A percentile compares a stretch with the other conserved stretches of the same genome.
Evolutionary conservation across 1,140 invertebrate genomes (phyloP).

Genomic region (Melipona quadrifasciata): DNA sequence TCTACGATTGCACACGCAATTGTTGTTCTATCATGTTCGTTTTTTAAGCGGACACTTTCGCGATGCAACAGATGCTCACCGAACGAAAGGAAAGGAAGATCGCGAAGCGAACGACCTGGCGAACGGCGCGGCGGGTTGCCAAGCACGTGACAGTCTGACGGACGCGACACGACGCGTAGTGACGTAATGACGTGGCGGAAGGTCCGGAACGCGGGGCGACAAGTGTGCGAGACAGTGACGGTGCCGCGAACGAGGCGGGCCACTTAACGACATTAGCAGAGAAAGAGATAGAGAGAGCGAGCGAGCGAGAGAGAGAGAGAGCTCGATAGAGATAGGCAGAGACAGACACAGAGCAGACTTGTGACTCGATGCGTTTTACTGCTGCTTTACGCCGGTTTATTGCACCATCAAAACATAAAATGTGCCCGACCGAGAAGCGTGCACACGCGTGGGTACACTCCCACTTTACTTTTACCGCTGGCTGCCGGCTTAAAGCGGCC

Average conservation of each 20-base stretch:
- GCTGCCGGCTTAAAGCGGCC: slow-evolving; percentile 66
- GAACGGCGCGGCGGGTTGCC: slow-evolving; percentile 15
- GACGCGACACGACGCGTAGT: slow-evolving; percentile 49
- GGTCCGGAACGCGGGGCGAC: slow-evolving; percentile 60
- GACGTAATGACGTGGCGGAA: slow-evolving; percentile 66
- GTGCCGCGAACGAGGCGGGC: slow-evolving; percentile 68
- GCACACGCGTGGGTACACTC: slow-evolving; percentile 76
- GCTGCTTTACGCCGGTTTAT: slow-evolving; percentile 81
- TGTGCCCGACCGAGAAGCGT: slow-evolving; percentile 75
- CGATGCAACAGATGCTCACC: not conserved
- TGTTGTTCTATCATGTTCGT: too few species aligned
- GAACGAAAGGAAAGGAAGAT: not conserved
- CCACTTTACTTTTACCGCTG: slow-evolving; percentile 74
- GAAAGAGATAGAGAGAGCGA: slow-evolving; percentile 19
- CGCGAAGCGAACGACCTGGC: slow-evolving; percentile 8
- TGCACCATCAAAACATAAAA: slow-evolving; percentile 83
- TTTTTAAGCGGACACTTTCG: too few species aligned
- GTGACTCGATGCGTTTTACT: slow-evolving; percentile 82
- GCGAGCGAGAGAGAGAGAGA: slow-evolving; percentile 42
- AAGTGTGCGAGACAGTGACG: slow-evolving; percentile 65
- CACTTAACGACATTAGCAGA: slow-evolving; percentile 69
- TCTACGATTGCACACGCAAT: too few species aligned
- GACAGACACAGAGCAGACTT: slow-evolving; percentile 72
- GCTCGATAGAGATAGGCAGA: not conserved
- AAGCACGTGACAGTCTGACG: slow-evolving; percentile 61